phyloP scores from a whole-genome alignment of 37 sponge, comb jelly and placozoan genomes.

The Axinella damicornis region DNA sequence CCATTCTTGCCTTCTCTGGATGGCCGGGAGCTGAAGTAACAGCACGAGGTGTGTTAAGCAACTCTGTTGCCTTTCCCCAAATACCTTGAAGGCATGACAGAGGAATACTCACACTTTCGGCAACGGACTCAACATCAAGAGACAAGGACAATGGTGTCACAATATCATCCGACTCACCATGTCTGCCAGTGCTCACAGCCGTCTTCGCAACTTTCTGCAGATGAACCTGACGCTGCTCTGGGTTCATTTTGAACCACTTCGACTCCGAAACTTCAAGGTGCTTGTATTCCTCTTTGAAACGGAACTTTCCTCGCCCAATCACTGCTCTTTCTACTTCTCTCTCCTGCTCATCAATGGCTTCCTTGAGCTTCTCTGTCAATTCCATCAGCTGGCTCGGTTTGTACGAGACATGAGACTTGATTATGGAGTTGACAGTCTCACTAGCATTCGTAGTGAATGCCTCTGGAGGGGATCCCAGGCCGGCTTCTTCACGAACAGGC shows the following conservation, averaged over 20 bases:
- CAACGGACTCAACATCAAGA: not conserved
- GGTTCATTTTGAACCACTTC: constrained; percentile 26
- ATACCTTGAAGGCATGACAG: constrained; percentile 12
- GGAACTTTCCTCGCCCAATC: constrained; percentile 16
- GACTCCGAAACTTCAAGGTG: not conserved
- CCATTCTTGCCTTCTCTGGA: constrained; percentile 12
- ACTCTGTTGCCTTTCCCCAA: constrained; percentile 20
- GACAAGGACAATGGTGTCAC: not conserved
- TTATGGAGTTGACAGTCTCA: no score
- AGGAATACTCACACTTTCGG: not conserved
- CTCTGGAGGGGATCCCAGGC: no score
- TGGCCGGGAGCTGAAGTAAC: constrained; percentile 23
- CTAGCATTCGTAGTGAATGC: no score
- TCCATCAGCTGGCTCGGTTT: constrained; percentile 29
- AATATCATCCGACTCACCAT: not conserved
- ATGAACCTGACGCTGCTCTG: constrained; percentile 2
- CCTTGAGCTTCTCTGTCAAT: constrained; percentile 16
- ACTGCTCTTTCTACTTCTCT: constrained; percentile 33
- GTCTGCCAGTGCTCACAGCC: not conserved
- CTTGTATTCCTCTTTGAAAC: constrained; percentile 14
- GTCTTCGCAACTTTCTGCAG: constrained; percentile 15
- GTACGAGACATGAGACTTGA: no score
- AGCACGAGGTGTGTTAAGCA: not conserved
- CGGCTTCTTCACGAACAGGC: no score
- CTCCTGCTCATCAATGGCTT: constrained; percentile 38